Evolutionary conservation across 1,140 invertebrate species (phyloP), one percentile per base, ranked within the genome.

Genomic region (Globodera ellingtonae): DNA sequence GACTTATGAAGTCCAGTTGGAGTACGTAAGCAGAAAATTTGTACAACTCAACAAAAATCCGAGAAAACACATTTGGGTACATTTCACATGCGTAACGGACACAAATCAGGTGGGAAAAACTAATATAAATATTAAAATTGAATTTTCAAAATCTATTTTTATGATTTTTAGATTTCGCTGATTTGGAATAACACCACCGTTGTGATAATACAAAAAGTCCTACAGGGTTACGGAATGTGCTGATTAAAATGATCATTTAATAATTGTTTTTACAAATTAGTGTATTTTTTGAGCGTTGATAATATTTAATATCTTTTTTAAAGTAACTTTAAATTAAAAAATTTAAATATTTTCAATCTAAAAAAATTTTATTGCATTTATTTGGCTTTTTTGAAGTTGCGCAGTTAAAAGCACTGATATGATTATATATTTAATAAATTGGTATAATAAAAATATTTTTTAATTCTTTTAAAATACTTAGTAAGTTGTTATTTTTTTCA

Each of bases 41-140:
- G 92, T 98, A 98, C 92, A 44, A 47, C 67, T 80, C n/a, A 80
- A 80, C 44, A 52, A 50, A 10, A 65, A 79, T 44, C 79, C 98
- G 98, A 92, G 98, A 90, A 96, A 95, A 90, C 94, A 94, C 92
- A 98, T 99, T 90, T 99, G 99, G 93, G 98, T 96, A 92, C 97
- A 99, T 92, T 98, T 97, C 94, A 99, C 97, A 83, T 99, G 97
- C 92, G 98, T 97, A 90, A 99, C 97, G 84, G 97, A 99, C 92
- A 99, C 97, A 87, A 96, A 94, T 92, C 99, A 99, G 92, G 98
- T 84, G 59, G 21, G 67, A 77, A n/a, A 67, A 56, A 66, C 62
- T 21, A 76, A 10, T 67, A 35, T 6, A 9, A 15, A 75, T 56
- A 24, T 4, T 59, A 18, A 56, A 75, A 75, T 35, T 35, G 35